Evolutionary conservation across 2,797 vertebrate genomes (phyloP).

Genomic region (Phrynocephalus forsythii): DNA sequence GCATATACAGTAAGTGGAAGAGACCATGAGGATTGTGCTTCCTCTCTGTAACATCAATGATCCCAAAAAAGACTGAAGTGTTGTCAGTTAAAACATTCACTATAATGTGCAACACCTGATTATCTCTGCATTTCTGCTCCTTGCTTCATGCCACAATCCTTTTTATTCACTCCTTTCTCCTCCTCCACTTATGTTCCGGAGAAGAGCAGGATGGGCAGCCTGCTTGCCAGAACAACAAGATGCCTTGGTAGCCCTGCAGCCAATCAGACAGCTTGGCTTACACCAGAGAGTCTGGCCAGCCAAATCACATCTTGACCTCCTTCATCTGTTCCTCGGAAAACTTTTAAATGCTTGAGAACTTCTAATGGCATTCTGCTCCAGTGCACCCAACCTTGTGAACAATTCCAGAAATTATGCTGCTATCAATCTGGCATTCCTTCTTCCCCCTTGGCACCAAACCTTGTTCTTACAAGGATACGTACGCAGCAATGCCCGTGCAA

Average conservation of each 20-base stretch:
- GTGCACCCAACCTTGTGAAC: slow-evolving; percentile 44
- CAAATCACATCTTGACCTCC: slow-evolving; percentile 75
- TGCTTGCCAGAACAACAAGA: slow-evolving; percentile 86
- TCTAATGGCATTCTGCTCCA: slow-evolving; percentile 67
- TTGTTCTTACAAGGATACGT: accelerated
- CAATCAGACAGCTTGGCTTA: slow-evolving; percentile 87
- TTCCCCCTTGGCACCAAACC: accelerated
- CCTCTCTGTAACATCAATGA: not conserved
- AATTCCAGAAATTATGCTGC: slow-evolving; percentile 41
- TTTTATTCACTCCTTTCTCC: slow-evolving; percentile 7
- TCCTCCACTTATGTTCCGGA: slow-evolving; percentile 56
- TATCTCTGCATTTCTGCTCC: slow-evolving; percentile 25
- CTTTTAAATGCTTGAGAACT: slow-evolving; percentile 72
- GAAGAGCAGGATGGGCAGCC: slow-evolving; percentile 78
- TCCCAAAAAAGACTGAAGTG: not conserved
- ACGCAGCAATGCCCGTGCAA: too few species aligned
- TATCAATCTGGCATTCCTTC: not conserved
- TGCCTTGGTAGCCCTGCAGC: slow-evolving; percentile 83
- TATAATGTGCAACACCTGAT: not conserved
- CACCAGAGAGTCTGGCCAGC: slow-evolving; percentile 80
- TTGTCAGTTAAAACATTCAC: not conserved
- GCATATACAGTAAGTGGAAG: too few species aligned
- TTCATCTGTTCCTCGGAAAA: slow-evolving; percentile 84
- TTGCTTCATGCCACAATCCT: not conserved
- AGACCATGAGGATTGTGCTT: not conserved